Evolutionary conservation across 1,140 invertebrate genomes (phyloP).

Genomic region (Listronotus oregonensis): DNA sequence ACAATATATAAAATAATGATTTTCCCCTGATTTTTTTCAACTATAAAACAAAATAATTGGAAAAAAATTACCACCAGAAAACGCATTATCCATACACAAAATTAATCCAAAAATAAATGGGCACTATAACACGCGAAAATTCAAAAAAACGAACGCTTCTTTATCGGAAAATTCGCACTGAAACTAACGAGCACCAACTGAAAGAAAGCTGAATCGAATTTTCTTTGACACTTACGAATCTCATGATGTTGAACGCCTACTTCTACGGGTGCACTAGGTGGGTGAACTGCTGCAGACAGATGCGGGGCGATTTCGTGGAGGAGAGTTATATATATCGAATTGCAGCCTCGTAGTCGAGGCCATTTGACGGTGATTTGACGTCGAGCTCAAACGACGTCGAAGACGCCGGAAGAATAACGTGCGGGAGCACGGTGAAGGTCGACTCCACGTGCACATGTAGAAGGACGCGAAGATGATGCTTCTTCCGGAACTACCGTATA

Average conservation of each 20-base stretch:
- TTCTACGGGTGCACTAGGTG: constrained; percentile 38
- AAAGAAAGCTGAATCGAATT: constrained; percentile 24
- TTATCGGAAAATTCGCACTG: constrained; percentile 27
- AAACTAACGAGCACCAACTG: constrained; percentile 17
- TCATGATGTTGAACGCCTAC: constrained; percentile 36
- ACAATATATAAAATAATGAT: too few relatives aligned
- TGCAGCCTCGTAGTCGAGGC: constrained; percentile 36
- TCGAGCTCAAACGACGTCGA: constrained; percentile 21
- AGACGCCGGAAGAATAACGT: constrained; percentile 33
- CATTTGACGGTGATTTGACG: constrained; percentile 24
- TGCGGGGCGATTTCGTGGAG: constrained; percentile 31
- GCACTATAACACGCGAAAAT: constrained; percentile 21
- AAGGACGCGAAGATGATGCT: constrained; percentile 8
- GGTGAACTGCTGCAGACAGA: constrained; percentile 38
- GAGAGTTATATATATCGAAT: constrained; percentile 38
- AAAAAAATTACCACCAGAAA: constrained; percentile 25
- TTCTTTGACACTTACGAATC: constrained; percentile 38
- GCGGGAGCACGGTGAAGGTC: constrained; percentile 33
- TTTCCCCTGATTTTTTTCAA: too few relatives aligned
- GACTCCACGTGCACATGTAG: constrained; percentile 15
- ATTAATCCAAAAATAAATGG: constrained; percentile 20
- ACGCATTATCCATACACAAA: constrained; percentile 31
- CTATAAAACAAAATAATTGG: too few relatives aligned
- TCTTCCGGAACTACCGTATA: constrained; percentile 7
- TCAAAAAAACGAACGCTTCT: neutral